Evolutionary conservation across 2,113 vertebrate species (phyloP).

Genomic region (Cinclus mexicanus): DNA sequence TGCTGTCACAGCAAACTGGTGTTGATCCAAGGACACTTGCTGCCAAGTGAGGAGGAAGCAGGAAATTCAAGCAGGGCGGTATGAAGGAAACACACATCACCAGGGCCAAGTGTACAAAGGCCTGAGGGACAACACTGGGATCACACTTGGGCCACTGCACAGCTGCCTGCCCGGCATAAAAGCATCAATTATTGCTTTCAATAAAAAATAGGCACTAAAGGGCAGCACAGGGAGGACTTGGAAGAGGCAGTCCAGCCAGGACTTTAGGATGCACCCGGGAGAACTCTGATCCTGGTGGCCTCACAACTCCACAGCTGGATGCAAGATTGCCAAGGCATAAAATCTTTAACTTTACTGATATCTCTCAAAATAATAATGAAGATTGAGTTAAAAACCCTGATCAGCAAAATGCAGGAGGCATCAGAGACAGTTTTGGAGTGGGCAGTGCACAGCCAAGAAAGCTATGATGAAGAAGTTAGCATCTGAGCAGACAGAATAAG

Average conservation of each 20-base stretch:
- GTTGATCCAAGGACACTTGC: neutral
- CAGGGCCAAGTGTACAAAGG: neutral
- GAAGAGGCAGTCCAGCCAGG: neutral
- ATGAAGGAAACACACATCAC: neutral
- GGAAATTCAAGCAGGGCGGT: constrained; percentile 16
- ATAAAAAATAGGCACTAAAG: neutral
- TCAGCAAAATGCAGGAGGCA: neutral
- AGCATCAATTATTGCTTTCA: neutral
- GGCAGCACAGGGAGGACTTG: neutral
- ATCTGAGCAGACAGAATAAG: neutral
- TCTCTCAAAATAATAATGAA: neutral
- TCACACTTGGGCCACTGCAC: neutral
- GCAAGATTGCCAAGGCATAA: neutral
- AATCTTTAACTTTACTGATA: neutral
- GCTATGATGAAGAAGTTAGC: neutral
- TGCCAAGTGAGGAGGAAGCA: constrained; percentile 32
- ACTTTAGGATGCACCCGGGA: neutral
- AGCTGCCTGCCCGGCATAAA: neutral
- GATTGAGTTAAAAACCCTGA: neutral
- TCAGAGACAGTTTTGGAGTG: neutral
- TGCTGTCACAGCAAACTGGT: constrained; percentile 28
- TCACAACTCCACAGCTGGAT: neutral
- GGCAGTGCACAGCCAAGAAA: neutral
- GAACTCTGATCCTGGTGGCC: neutral
- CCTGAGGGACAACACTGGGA: neutral